Evolutionary conservation across 2,797 vertebrate genomes (phyloP).

Genomic region (Neosalanx taihuensis): DNA sequence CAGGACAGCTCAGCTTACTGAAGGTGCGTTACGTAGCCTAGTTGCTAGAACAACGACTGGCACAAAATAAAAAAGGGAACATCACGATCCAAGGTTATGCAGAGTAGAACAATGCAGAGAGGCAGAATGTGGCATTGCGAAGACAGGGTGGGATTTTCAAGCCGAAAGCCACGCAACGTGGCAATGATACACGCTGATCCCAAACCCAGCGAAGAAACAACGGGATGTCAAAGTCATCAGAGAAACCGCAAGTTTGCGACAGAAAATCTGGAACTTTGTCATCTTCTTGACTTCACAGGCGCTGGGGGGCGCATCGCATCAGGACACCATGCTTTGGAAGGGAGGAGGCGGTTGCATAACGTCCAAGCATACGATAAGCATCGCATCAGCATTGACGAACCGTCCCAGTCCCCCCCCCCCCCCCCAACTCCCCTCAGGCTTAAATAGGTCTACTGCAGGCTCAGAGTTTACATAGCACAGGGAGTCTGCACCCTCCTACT

Average conservation of each 20-base stretch:
- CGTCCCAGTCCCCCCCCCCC: too few species aligned
- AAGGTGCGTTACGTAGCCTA: background rate
- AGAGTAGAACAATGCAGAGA: background rate
- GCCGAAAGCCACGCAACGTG: too few species aligned
- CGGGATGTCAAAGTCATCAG: background rate
- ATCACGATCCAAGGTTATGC: background rate
- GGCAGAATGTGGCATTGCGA: too few species aligned
- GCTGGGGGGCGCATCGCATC: slow-evolving; percentile 2
- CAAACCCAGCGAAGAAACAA: too few species aligned
- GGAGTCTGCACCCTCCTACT: background rate
- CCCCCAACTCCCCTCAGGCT: background rate
- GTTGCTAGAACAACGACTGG: background rate
- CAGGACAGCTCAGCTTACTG: slow-evolving; percentile 1
- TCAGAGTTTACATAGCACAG: background rate
- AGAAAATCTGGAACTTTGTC: background rate
- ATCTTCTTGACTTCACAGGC: background rate
- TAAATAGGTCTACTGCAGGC: background rate
- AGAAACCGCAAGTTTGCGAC: too few species aligned
- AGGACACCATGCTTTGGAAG: background rate
- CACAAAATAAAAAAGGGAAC: background rate
- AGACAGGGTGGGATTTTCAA: too few species aligned
- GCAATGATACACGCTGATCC: too few species aligned
- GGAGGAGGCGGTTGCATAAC: slow-evolving; percentile 14
- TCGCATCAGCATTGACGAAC: slow-evolving; percentile 7
- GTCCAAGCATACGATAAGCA: slow-evolving; percentile 16